Evolutionary conservation across 2,888 invertebrate genomes (phyloP).

Genomic region (Dromius quadrimaculatus): DNA sequence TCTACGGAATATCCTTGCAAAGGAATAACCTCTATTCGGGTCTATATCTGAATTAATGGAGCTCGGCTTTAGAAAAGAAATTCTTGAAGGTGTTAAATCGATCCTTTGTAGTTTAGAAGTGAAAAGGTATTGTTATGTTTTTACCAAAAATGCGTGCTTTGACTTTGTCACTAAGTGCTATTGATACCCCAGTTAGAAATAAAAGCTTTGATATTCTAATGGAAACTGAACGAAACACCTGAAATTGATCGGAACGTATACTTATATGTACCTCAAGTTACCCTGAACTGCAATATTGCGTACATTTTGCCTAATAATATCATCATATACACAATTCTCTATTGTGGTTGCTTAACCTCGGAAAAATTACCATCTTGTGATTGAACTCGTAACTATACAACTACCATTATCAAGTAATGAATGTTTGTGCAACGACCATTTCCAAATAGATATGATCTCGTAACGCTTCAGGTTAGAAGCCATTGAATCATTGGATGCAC

Average conservation of each 20-base stretch:
- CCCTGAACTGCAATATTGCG: too few species aligned
- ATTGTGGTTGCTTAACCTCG: too few species aligned
- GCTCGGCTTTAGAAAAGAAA: slow-evolving; percentile 26
- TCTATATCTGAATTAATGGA: slow-evolving; percentile 39
- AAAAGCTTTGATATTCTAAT: slow-evolving; percentile 1
- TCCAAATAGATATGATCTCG: neutral
- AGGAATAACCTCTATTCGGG: slow-evolving; percentile 33
- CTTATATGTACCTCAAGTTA: too few species aligned
- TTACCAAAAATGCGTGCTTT: slow-evolving; percentile 6
- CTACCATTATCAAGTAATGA: too few species aligned
- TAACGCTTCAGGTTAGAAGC: neutral
- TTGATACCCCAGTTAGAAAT: neutral
- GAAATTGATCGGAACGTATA: too few species aligned
- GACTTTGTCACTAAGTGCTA: slow-evolving; percentile 4
- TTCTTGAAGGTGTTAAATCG: slow-evolving; percentile 32
- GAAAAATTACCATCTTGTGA: too few species aligned
- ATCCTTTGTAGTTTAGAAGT: slow-evolving; percentile 28
- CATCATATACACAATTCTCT: too few species aligned
- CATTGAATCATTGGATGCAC: too few species aligned
- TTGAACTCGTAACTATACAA: too few species aligned
- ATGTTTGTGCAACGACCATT: too few species aligned
- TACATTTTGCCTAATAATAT: too few species aligned
- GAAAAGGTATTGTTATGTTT: slow-evolving; percentile 39
- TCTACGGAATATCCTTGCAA: slow-evolving; percentile 24
- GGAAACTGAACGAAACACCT: neutral